phyloP scores from a whole-genome alignment of 2,888 invertebrate genomes.

The Tenthredo notha region DNA sequence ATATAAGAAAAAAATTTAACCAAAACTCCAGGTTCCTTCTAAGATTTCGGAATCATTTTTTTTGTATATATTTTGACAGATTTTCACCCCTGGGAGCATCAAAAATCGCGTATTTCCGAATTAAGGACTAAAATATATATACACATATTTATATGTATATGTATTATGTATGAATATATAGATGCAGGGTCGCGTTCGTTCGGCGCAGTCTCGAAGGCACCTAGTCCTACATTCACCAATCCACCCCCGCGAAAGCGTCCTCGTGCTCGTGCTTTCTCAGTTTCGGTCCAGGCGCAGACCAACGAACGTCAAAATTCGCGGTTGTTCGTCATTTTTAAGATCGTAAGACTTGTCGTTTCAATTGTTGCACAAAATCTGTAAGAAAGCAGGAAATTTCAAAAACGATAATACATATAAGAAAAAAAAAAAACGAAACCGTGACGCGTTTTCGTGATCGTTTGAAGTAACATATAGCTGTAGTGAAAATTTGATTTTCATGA shows the following conservation, averaged over 20 bases:
- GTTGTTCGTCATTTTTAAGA: not conserved
- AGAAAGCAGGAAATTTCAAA: not conserved
- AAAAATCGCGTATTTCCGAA: too few species aligned
- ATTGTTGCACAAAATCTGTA: not conserved
- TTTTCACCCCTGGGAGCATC: too few species aligned
- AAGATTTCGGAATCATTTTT: too few species aligned
- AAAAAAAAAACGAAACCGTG: not conserved
- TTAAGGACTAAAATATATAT: too few species aligned
- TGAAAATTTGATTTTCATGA: not conserved
- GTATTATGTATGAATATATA: not conserved
- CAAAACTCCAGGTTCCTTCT: too few species aligned
- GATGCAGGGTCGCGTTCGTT: slow-evolving; percentile 2
- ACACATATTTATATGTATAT: not conserved
- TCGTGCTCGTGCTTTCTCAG: slow-evolving; percentile 71
- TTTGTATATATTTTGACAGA: too few species aligned
- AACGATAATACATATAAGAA: not conserved
- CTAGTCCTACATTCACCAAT: slow-evolving; percentile 39
- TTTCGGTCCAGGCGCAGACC: slow-evolving; percentile 68
- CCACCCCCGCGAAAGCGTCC: slow-evolving; percentile 60
- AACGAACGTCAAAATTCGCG: slow-evolving; percentile 1
- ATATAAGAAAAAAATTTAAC: too few species aligned
- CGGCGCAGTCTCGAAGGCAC: slow-evolving; percentile 26
- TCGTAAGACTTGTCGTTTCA: not conserved
- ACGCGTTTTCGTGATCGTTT: not conserved
- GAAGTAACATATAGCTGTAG: not conserved